Conservation (phyloP, 2,888 invertebrate genomes). For the Meteorus colon region DNA sequence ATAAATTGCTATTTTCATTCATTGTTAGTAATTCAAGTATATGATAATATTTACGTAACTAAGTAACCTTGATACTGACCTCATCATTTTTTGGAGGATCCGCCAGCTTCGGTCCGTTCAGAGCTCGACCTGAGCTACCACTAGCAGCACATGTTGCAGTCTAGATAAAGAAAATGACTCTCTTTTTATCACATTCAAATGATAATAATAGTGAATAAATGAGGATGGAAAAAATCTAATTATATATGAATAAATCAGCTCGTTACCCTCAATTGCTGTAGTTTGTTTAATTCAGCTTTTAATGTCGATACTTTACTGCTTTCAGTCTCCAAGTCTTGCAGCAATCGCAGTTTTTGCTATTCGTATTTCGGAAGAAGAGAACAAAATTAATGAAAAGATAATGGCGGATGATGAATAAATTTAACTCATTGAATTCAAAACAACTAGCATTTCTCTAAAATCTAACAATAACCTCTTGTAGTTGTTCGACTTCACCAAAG, state of each 20-base stretch:
- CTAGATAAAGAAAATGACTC: slow-evolving; percentile 48
- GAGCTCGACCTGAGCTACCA: slow-evolving; percentile 64
- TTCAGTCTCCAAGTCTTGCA: slow-evolving; percentile 73
- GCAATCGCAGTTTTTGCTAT: slow-evolving; percentile 75
- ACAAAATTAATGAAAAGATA: slow-evolving; percentile 15
- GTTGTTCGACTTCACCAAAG: slow-evolving; percentile 58
- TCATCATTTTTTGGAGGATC: slow-evolving; percentile 69
- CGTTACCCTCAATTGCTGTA: slow-evolving; percentile 60
- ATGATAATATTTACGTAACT: neutral
- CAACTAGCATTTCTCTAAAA: neutral
- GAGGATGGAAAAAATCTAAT: slow-evolving; percentile 9
- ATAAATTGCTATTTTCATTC: slow-evolving; percentile 47
- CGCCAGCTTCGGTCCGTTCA: slow-evolving; percentile 65
- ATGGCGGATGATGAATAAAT: neutral
- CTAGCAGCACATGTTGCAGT: slow-evolving; percentile 60
- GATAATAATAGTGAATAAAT: neutral
- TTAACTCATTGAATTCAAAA: slow-evolving; percentile 20
- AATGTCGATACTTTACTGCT: slow-evolving; percentile 57
- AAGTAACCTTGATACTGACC: slow-evolving; percentile 62
- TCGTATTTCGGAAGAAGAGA: slow-evolving; percentile 50
- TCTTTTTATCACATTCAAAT: neutral
- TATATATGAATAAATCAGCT: slow-evolving; percentile 28
- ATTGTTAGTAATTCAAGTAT: slow-evolving; percentile 12
- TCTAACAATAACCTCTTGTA: slow-evolving; percentile 59
- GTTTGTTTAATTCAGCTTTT: slow-evolving; percentile 60